These are phyloP conservation scores for Cossypha dichroa DNA, from an alignment of 2,797 vertebrate species.

Conservation along the genomic window DNA sequence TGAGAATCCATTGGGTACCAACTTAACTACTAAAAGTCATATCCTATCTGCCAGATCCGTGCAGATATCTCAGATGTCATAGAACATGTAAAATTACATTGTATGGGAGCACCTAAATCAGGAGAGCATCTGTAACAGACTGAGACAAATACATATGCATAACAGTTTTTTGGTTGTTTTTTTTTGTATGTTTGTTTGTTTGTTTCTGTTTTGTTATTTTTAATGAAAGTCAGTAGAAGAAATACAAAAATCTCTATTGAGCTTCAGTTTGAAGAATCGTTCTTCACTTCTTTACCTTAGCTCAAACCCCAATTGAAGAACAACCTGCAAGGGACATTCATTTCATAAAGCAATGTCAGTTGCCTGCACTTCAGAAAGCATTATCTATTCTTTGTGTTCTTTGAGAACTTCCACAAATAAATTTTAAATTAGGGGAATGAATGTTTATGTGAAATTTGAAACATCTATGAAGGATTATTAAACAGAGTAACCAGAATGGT, in stretches of 20 bases:
- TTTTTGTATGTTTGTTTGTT: too few relatives aligned
- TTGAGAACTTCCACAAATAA: neutral
- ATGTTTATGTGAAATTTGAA: neutral
- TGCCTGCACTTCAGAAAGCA: neutral
- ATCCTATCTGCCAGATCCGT: neutral
- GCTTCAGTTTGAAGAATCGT: neutral
- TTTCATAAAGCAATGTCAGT: neutral
- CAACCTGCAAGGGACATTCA: neutral
- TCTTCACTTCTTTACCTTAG: neutral
- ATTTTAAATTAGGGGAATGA: neutral
- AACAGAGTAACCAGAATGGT: neutral
- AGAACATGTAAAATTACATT: neutral
- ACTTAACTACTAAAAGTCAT: neutral
- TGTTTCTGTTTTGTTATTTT: neutral
- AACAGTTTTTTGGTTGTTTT: too few relatives aligned
- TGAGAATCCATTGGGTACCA: neutral
- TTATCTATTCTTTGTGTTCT: neutral
- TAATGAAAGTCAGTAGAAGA: neutral
- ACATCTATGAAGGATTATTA: neutral
- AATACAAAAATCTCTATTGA: neutral
- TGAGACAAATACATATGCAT: neutral
- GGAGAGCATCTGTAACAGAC: neutral
- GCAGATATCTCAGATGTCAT: neutral
- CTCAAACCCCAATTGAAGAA: fast-evolving
- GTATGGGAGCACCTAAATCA: neutral